These are phyloP conservation scores for Lordiphosa mommai DNA, from an alignment of 1,140 invertebrate species.

Conservation along the genomic window DNA sequence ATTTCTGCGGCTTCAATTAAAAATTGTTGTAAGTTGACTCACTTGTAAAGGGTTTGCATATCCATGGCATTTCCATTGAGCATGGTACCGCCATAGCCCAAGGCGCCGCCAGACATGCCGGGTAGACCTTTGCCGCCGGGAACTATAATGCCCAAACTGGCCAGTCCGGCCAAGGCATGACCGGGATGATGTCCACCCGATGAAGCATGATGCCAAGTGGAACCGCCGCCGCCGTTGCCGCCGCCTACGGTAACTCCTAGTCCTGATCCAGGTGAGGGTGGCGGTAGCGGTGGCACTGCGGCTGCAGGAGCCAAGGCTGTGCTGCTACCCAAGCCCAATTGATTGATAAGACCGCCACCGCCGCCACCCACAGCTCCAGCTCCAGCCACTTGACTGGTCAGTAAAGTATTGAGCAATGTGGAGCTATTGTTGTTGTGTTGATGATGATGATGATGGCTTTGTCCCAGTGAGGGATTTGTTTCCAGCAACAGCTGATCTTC, in stretches of 20 bases:
- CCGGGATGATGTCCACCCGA: conserved; percentile 52
- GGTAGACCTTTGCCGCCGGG: conserved; percentile 41
- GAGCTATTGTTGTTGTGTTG: conserved; percentile 43
- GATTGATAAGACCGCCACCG: conserved; percentile 46
- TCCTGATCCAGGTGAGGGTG: conserved; percentile 3
- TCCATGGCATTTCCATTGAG: conserved; percentile 40
- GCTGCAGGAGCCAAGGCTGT: conserved; percentile 37
- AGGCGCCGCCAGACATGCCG: conserved; percentile 16
- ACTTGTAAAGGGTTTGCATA: conserved; percentile 58
- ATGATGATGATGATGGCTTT: conserved; percentile 29
- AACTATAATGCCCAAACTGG: conserved; percentile 63
- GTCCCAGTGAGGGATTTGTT: conserved; percentile 32
- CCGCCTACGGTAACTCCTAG: conserved; percentile 4
- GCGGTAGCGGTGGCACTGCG: conserved; percentile 5
- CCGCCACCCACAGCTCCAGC: conserved; percentile 11
- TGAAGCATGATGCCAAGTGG: conserved; percentile 20
- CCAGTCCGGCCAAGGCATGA: conserved; percentile 61
- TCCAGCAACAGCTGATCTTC: conserved; percentile 52
- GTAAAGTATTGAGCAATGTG: conserved; percentile 44
- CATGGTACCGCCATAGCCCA: conserved; percentile 53
- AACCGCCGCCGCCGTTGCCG: conserved; percentile 7
- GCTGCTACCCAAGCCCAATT: conserved; percentile 45
- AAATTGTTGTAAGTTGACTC: conserved; percentile 48
- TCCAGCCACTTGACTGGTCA: conserved; percentile 18
- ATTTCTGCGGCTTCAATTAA: conserved; percentile 60